Evolutionary conservation across 2,113 vertebrate genomes (phyloP).

Genomic region (Ochotona curzoniae): DNA sequence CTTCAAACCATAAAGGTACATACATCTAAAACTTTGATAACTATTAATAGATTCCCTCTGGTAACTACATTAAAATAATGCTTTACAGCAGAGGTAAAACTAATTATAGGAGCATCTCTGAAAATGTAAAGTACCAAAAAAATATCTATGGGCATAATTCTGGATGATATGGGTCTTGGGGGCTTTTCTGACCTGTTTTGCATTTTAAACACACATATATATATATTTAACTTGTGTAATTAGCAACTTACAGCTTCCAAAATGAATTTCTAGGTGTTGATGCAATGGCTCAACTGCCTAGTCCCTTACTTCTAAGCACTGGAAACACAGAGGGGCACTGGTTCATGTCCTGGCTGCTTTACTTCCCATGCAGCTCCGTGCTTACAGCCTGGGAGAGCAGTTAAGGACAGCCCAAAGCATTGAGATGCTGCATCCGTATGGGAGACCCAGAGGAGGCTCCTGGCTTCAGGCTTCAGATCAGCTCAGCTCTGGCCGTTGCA

Average conservation of each 20-base stretch:
- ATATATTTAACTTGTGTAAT: neutral
- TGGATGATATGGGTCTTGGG: neutral
- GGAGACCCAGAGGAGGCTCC: too few species aligned
- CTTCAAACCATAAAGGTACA: neutral
- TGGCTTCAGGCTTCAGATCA: too few species aligned
- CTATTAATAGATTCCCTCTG: neutral
- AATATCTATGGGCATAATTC: neutral
- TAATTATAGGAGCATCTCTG: neutral
- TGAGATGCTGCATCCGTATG: too few species aligned
- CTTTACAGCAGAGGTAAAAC: neutral
- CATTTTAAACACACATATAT: neutral
- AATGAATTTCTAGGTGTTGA: neutral
- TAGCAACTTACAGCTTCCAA: slow-evolving; percentile 14
- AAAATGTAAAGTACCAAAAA: neutral
- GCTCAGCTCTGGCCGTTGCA: too few species aligned
- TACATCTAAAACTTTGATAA: neutral
- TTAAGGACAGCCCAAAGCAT: too few species aligned
- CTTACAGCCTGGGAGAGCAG: too few species aligned
- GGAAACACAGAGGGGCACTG: too few species aligned
- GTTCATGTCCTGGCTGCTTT: too few species aligned
- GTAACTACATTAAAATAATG: neutral
- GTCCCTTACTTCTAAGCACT: too few species aligned
- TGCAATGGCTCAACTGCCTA: too few species aligned
- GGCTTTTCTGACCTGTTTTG: neutral
- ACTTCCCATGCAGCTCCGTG: too few species aligned